Evolutionary conservation across 2,113 vertebrate species (phyloP), one percentile per base, ranked within the genome.

Genomic region (Vimba vimba): DNA sequence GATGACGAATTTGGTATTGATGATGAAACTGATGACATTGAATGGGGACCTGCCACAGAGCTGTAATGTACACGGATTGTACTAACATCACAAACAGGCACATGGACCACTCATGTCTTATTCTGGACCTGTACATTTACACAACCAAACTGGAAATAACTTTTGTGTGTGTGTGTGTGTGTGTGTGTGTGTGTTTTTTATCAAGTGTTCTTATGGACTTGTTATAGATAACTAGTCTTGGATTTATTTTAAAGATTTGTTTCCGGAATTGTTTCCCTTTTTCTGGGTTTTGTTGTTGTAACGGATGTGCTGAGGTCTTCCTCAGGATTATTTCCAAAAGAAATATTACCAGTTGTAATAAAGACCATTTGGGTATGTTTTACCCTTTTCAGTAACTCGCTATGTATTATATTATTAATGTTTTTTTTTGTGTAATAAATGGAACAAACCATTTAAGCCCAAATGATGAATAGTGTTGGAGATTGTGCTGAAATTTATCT

Each of bases 41-140:
- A 96, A 86, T 98, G 98, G 97, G 98, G 97, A 5, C 97, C 97
- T 0, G 98, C 97, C 10, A 99, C 98, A 0, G 97, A 98, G 5
- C 94, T 99, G 39, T 99, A 96, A 88, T 90, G 36, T 50, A 23
- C 57, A 74, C n/a, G 25, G 27, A 23, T 25, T 19, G 50, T 43
- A 10, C 76, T 25, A n/a, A 62, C 71, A 60, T 76, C 47, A 30
- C 43, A 52, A 17, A 50, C 47, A 77, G 47, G 55, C 50, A 33
- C 12, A 23, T 59, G 77, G 45, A 81, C 71, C 9, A 6, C 27
- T 69, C 57, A 69, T 17, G 5, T 79, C 27, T 43, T 43, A 43
- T 4, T 43, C 55, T 39, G 68, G 30, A 43, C 66, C 13, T 57
- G 50, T 19, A 57, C 27, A 83, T 57, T 73, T 36, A 25, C 47